Evolutionary conservation across 2,113 vertebrate genomes (phyloP).

Genomic region (Dicentrarchus labrax): DNA sequence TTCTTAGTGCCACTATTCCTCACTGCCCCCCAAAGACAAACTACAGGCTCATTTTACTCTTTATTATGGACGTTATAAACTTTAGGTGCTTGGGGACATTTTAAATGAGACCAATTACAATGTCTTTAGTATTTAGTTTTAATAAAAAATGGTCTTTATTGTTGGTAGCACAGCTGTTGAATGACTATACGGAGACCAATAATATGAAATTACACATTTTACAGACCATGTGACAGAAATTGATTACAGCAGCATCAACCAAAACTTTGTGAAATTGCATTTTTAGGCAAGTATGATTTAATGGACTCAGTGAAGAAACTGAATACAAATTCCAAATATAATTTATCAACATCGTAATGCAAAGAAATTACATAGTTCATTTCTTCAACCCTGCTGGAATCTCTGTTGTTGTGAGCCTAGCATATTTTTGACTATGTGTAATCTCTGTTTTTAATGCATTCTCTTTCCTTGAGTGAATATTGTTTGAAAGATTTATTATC

Average conservation of each 20-base stretch:
- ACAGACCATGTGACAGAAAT: constrained; percentile 65
- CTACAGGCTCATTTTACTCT: constrained; percentile 72
- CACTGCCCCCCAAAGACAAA: constrained; percentile 72
- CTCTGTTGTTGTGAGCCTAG: background rate
- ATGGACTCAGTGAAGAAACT: constrained; percentile 20
- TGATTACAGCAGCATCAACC: constrained; percentile 50
- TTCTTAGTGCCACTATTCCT: constrained; percentile 52
- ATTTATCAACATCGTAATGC: constrained; percentile 21
- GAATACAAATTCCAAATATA: constrained; percentile 46
- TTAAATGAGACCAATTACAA: constrained; percentile 73
- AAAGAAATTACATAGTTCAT: background rate
- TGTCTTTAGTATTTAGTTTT: constrained; percentile 68
- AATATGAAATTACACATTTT: constrained; percentile 73
- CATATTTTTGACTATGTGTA: constrained; percentile 6
- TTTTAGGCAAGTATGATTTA: constrained; percentile 17
- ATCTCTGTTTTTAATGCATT: constrained; percentile 33
- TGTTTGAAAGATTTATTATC: constrained; percentile 54
- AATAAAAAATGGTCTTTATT: constrained; percentile 72
- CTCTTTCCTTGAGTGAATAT: constrained; percentile 35
- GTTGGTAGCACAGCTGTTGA: constrained; percentile 67
- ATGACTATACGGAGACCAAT: constrained; percentile 67
- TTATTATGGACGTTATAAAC: constrained; percentile 78
- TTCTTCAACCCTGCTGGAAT: background rate
- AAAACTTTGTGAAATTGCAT: constrained; percentile 53
- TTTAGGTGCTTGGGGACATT: constrained; percentile 71